These are phyloP conservation scores for Gari tellinella DNA, from an alignment of 2,888 invertebrate species.

Conservation along the genomic window DNA sequence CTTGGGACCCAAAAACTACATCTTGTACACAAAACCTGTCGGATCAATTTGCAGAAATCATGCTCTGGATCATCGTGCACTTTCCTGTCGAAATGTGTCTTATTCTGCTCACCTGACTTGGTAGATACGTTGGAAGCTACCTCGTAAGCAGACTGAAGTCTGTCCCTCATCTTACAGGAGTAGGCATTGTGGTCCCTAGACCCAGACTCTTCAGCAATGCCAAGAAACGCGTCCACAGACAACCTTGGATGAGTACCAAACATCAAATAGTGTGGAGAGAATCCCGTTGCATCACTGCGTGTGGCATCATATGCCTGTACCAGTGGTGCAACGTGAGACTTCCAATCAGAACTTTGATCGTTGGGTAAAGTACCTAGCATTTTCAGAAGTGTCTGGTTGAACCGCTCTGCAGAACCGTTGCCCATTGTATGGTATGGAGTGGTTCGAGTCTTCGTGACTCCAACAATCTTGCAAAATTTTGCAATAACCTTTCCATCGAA, in stretches of 20 bases:
- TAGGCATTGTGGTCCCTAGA: not conserved
- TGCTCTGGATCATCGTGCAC: no score
- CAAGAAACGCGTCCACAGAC: conserved; percentile 13
- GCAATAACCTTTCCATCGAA: conserved; percentile 3
- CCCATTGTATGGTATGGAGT: not conserved
- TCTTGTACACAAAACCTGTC: no score
- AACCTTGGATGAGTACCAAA: conserved; percentile 13
- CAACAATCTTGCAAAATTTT: conserved; percentile 15
- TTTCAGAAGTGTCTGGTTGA: conserved; percentile 1
- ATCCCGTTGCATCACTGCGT: conserved; percentile 8
- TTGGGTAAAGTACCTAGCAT: conserved; percentile 1
- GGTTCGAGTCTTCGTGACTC: not conserved
- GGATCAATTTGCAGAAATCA: no score
- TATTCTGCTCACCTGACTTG: not conserved
- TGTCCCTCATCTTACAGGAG: not conserved
- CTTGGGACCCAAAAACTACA: no score
- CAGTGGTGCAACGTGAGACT: not conserved
- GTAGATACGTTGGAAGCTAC: not conserved
- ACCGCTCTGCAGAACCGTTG: conserved; percentile 5
- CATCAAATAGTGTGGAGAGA: conserved; percentile 18
- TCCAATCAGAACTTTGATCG: conserved; percentile 1
- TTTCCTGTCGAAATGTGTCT: conserved; percentile 2
- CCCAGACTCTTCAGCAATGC: not conserved
- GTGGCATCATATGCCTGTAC: conserved; percentile 26
- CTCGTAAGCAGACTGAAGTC: not conserved